Percentiles rank a stretch among this genome's conserved stretches.
Evolutionary conservation across 2,888 invertebrate species (phyloP).

Genomic region (Patella depressa): DNA sequence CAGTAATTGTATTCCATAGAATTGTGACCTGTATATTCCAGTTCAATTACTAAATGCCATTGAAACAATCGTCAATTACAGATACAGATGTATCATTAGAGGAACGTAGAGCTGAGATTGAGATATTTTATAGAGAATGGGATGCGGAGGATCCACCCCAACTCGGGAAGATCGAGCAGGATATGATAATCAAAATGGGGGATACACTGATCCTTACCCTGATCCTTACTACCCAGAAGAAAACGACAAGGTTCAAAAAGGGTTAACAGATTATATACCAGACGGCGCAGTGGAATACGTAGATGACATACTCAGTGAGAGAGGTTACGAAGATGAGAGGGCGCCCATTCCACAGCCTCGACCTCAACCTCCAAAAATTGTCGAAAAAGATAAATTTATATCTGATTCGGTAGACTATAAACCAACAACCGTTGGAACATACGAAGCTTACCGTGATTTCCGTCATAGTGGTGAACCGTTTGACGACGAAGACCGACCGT

Average conservation of each 20-base stretch:
- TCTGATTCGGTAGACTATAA: slow-evolving; percentile 16
- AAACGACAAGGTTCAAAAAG: too few species aligned
- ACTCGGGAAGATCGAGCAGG: slow-evolving; percentile 12
- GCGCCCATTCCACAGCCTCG: not conserved
- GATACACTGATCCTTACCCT: not conserved
- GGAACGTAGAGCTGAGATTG: too few species aligned
- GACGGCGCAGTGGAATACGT: too few species aligned
- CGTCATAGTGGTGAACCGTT: slow-evolving; percentile 32
- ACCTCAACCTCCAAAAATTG: slow-evolving; percentile 18
- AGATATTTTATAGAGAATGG: slow-evolving; percentile 8
- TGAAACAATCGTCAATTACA: too few species aligned
- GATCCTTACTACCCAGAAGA: not conserved
- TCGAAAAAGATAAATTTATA: not conserved
- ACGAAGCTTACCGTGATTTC: slow-evolving; percentile 38
- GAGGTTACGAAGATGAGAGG: too few species aligned
- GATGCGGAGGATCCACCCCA: slow-evolving; percentile 26
- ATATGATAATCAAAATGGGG: slow-evolving; percentile 25
- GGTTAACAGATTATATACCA: not conserved
- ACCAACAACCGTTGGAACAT: slow-evolving; percentile 28
- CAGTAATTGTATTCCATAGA: too few species aligned
- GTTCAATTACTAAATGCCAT: too few species aligned
- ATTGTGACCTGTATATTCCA: too few species aligned
- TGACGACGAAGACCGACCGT: slow-evolving; percentile 32
- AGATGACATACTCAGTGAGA: too few species aligned
- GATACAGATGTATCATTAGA: too few species aligned